Evolutionary conservation across 1,140 invertebrate genomes (phyloP).

Genomic region (Ostrea edulis): DNA sequence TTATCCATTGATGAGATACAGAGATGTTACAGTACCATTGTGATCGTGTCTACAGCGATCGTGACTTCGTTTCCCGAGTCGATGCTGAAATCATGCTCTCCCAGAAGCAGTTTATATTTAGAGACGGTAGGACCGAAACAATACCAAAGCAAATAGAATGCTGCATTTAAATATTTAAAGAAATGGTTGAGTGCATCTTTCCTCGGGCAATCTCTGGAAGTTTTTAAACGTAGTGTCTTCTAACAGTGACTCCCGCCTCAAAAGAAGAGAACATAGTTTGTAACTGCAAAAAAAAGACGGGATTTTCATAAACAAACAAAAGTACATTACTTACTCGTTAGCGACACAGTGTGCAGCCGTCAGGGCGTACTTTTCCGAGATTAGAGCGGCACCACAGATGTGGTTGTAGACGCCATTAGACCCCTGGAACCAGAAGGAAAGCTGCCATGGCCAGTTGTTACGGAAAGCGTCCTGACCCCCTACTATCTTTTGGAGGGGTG

Average conservation of each 20-base stretch:
- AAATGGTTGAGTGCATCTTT: no score
- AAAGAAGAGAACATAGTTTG: not conserved
- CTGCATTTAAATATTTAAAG: no score
- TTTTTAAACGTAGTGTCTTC: no score
- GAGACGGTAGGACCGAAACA: not conserved
- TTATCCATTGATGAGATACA: no score
- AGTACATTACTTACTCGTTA: not conserved
- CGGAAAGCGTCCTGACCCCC: not conserved
- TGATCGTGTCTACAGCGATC: not conserved
- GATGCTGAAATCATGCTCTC: conserved; percentile 24
- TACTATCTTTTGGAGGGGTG: not conserved
- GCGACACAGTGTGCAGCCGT: conserved; percentile 52
- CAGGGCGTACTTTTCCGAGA: conserved; percentile 16
- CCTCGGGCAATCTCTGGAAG: no score
- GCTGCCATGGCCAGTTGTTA: conserved; percentile 19
- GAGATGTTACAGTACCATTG: no score
- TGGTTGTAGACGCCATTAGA: not conserved
- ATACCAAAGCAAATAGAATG: no score
- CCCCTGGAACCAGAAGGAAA: not conserved
- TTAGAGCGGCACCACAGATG: conserved; percentile 46
- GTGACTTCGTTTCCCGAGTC: conserved; percentile 41
- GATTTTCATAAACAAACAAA: not conserved
- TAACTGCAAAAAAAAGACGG: not conserved
- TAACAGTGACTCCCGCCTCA: not conserved
- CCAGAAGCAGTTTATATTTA: conserved; percentile 41